phyloP scores from a whole-genome alignment of 1,140 invertebrate species.

The Drosophila rufa region DNA sequence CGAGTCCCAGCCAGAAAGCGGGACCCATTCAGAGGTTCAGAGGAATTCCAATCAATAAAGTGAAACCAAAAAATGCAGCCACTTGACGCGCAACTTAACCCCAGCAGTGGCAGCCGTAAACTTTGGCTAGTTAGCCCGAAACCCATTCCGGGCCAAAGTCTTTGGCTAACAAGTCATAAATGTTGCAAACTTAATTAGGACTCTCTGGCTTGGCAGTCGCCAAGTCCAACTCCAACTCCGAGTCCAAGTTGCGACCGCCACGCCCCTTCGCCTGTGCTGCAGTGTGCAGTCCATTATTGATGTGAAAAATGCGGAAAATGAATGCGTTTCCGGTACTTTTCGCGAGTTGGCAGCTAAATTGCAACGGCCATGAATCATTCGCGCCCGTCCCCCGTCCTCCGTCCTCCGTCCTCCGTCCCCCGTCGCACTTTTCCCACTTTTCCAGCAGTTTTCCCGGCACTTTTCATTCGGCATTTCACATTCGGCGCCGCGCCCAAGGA shows the following conservation, averaged over 20 bases:
- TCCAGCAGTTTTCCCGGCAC: conserved; percentile 8
- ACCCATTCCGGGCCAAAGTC: not conserved
- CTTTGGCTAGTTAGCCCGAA: conserved; percentile 1
- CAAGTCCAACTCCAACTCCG: not conserved
- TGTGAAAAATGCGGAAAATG: conserved; percentile 83
- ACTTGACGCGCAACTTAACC: conserved; percentile 2
- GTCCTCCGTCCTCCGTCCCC: not conserved
- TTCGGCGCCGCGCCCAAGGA: conserved; percentile 39
- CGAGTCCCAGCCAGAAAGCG: not conserved
- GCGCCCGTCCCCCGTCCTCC: conserved; percentile 3
- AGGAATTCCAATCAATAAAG: conserved; percentile 18
- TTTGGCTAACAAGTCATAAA: conserved; percentile 74
- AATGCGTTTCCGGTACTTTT: conserved; percentile 83
- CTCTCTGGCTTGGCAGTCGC: conserved; percentile 32
- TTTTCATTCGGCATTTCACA: conserved; percentile 45
- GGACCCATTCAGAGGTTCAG: not conserved
- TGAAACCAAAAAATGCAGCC: conserved; percentile 7
- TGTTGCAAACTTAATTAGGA: conserved; percentile 79
- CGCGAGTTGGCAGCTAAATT: conserved; percentile 82
- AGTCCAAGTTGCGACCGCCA: conserved; percentile 5
- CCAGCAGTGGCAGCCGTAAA: not conserved
- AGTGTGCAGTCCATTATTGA: conserved; percentile 74
- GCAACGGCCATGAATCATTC: conserved; percentile 79
- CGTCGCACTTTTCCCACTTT: conserved; percentile 10
- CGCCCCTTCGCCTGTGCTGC: not conserved